phyloP scores from a whole-genome alignment of 2,888 invertebrate genomes.

The Aphidoletes aphidimyza region DNA sequence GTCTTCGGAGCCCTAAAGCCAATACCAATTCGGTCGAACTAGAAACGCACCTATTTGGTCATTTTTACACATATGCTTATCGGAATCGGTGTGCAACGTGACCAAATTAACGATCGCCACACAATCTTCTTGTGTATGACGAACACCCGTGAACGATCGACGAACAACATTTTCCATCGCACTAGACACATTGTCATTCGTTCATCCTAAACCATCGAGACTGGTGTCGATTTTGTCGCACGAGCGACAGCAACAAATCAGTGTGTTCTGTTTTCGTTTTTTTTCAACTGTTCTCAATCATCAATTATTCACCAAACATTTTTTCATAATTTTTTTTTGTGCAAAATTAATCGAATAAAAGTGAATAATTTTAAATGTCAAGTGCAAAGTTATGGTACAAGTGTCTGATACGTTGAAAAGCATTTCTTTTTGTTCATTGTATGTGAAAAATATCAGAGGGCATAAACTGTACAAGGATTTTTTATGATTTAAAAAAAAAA shows the following conservation, averaged over 20 bases:
- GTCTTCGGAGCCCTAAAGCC: not conserved
- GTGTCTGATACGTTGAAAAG: not conserved
- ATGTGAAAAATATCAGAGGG: not conserved
- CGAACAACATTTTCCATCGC: too few relatives aligned
- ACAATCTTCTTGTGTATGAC: not conserved
- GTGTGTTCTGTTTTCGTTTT: too few relatives aligned
- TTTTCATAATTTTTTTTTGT: not conserved
- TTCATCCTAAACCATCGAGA: not conserved
- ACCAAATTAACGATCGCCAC: not conserved
- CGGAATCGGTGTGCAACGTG: constrained; percentile 19
- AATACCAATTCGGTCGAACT: not conserved
- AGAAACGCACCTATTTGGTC: constrained; percentile 6
- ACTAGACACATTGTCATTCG: not conserved
- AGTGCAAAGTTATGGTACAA: constrained; percentile 25
- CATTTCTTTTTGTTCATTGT: not conserved
- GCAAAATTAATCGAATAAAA: not conserved
- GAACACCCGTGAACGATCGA: too few relatives aligned
- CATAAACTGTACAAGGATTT: constrained; percentile 30
- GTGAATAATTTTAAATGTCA: not conserved
- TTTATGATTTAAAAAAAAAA: not conserved
- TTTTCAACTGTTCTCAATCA: too few relatives aligned
- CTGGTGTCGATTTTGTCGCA: too few relatives aligned
- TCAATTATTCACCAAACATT: too few relatives aligned
- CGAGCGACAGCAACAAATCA: too few relatives aligned
- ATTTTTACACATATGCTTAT: constrained; percentile 21